phyloP scores from a whole-genome alignment of 1,140 invertebrate genomes.

The Drosophila murphyi region DNA sequence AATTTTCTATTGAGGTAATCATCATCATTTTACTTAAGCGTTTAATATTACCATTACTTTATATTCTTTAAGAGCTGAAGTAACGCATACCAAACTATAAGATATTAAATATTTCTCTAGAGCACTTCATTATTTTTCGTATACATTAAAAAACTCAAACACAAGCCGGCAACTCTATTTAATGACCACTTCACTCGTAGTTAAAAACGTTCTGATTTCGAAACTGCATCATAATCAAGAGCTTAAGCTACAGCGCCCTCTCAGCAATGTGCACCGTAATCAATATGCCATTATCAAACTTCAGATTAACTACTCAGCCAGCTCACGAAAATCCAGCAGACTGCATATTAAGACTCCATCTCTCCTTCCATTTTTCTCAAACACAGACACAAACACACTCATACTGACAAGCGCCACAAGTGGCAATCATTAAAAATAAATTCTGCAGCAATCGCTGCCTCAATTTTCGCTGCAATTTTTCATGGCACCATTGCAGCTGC shows the following conservation, averaged over 20 bases:
- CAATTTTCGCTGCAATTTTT: slow-evolving; percentile 22
- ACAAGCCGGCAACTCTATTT: not conserved
- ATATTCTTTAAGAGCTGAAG: not conserved
- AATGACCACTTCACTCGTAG: not conserved
- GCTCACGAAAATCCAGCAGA: slow-evolving; percentile 28
- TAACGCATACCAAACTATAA: too few relatives aligned
- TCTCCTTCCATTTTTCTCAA: too few relatives aligned
- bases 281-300: slow-evolving; percentile 31
- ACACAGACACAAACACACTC: not conserved
- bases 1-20: too few relatives aligned
- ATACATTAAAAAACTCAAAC: not conserved
- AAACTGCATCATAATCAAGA: slow-evolving; percentile 31
- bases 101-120: too few relatives aligned
- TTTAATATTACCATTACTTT: not conserved
- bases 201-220: slow-evolving; percentile 3
- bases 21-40: too few relatives aligned
- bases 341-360: slow-evolving; percentile 17
- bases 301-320: not conserved
- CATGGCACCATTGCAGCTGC: not conserved
- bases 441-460: slow-evolving; percentile 37
- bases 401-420: slow-evolving; percentile 38
- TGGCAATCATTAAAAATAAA: slow-evolving; percentile 59
- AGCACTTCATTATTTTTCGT: too few relatives aligned
- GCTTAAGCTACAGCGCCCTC: slow-evolving; percentile 17
- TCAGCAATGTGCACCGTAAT: slow-evolving; percentile 19